phyloP scores from a whole-genome alignment of 2,888 invertebrate genomes.

The Leucania comma region DNA sequence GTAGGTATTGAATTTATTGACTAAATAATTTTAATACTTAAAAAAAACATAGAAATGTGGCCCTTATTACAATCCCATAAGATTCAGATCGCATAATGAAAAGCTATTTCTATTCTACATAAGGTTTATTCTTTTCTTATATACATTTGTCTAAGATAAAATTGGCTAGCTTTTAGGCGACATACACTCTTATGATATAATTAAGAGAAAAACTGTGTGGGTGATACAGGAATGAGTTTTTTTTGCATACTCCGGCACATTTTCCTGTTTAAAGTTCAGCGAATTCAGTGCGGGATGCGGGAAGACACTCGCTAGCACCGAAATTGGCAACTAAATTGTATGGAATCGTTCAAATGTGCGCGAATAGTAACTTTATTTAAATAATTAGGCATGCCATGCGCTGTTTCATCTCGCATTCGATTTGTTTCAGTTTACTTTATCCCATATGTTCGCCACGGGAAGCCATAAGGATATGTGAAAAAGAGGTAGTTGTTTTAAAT shows the following conservation, averaged over 20 bases:
- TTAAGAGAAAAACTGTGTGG: too few relatives aligned
- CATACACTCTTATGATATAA: neutral
- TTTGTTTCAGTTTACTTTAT: too few relatives aligned
- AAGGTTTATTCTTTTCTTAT: neutral
- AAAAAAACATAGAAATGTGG: neutral
- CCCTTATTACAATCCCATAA: neutral
- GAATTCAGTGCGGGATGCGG: neutral
- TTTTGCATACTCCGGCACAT: neutral
- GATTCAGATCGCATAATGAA: neutral
- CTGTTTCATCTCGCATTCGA: too few relatives aligned
- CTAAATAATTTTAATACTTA: neutral
- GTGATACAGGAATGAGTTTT: neutral
- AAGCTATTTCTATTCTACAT: neutral
- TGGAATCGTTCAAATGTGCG: neutral
- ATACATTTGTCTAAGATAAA: neutral
- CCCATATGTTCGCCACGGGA: too few relatives aligned
- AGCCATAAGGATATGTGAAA: too few relatives aligned
- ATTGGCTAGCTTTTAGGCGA: neutral
- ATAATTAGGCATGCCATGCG: too few relatives aligned
- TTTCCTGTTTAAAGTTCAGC: neutral
- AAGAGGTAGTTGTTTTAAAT: neutral
- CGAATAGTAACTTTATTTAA: neutral
- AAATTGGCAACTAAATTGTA: neutral
- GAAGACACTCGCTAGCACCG: neutral
- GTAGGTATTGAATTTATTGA: neutral